A percentile compares a stretch with the other conserved stretches of the same genome.
Conservation (phyloP, 2,797 vertebrate genomes). For the Sylvia borin region DNA sequence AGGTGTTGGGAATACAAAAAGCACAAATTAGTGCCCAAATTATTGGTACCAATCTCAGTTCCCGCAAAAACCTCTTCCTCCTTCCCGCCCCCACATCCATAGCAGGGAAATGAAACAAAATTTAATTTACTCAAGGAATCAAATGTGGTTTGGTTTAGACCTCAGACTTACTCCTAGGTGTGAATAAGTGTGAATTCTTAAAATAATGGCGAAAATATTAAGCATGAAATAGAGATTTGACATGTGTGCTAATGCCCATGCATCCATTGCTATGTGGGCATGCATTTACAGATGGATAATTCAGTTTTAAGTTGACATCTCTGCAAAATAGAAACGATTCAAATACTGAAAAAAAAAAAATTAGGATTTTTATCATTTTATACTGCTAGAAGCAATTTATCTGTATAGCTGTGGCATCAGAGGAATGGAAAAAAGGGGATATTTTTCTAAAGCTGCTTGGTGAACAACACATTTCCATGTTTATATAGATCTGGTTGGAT, state of each 20-base stretch:
- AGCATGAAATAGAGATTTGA: background rate
- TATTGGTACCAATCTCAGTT: background rate
- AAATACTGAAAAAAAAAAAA: background rate
- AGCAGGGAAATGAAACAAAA: background rate
- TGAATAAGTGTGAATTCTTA: background rate
- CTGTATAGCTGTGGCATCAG: background rate
- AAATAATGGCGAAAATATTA: background rate
- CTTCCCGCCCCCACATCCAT: fast-evolving
- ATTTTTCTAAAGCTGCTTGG: background rate
- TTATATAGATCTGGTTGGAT: background rate
- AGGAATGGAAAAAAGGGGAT: fast-evolving
- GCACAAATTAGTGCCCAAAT: background rate
- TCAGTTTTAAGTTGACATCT: background rate
- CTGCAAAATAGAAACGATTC: background rate
- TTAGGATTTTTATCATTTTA: fast-evolving
- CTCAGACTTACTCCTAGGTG: background rate
- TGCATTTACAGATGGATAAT: background rate
- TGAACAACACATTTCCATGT: background rate
- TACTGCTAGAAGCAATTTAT: background rate
- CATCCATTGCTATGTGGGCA: fast-evolving
- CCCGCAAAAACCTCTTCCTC: background rate
- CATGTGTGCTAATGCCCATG: fast-evolving
- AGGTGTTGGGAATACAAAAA: background rate
- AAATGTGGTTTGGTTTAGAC: background rate
- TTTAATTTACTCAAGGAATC: background rate